Base-by-base conservation (phyloP, 2,797 vertebrate species). In the Silurus aristotelis region DNA sequence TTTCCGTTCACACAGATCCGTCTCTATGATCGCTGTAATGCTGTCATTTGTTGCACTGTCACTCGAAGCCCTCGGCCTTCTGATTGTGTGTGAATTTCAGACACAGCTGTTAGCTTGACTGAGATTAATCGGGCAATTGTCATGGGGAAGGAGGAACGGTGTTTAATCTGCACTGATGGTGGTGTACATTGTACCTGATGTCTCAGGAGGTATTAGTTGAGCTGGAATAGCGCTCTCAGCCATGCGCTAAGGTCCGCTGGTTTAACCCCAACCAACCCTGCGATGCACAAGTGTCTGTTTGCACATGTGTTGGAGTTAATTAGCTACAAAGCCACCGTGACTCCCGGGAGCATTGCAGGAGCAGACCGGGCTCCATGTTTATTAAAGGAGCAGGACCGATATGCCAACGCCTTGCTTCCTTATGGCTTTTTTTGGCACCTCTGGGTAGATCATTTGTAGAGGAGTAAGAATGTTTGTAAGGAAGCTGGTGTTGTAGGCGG, bases 261-360 rank as follows among this genome's bases (percentile, higher is more conserved):
- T 87, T 88, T 84, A 90, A 90, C 89, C 89, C 86, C 84, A 83
- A 80, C 83, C 87, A 83, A 63, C 82, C 82, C 64, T 64, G 55
- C 84, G 83, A 71, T 86, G 86, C 89, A 86, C 67, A 60, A 86
- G 83, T 87, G 87, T 90, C 87, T 87, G 84, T 86, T 86, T 86
- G 84, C 87, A 88, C 87, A 87, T 86, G 87, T 90, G 89, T 90
- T 88, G 80, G 87, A 88, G 88, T 88, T 90, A 89, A 90, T 90
- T 89, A 89, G 89, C 89, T 84, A 88, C 89, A 89, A 87, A 89
- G 85, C 86, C 81, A 80, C 84, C 67, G 82, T 83, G 58, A 73
- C 66, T 83, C 84, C 87, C 88, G 63, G 13, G 87, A 87, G 90
- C 72, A 84, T 46, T 20, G 46, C 20, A 14, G 27, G 82, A 72